Evolutionary conservation across 2,888 invertebrate species (phyloP).

Genomic region (Aphodius sticticus): DNA sequence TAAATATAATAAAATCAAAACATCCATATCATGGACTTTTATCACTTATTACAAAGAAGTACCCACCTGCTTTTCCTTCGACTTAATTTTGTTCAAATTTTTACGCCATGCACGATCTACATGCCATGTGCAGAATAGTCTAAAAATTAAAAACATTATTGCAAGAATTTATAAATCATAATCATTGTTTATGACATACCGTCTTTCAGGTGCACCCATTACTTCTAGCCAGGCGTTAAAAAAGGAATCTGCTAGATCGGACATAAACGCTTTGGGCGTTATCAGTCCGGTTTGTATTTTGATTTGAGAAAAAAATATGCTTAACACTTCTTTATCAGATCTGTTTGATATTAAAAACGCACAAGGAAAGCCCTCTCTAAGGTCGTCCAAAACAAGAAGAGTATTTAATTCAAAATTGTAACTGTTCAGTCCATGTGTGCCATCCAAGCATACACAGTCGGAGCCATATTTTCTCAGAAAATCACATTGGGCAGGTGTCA

Average conservation of each 20-base stretch:
- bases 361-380: constrained; percentile 25
- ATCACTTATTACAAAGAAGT: too few species aligned
- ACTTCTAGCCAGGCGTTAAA: constrained; percentile 24
- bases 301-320: constrained; percentile 24
- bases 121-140: neutral
- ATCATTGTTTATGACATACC: neutral
- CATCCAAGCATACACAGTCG: constrained; percentile 12
- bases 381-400: constrained; percentile 16
- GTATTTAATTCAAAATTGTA: constrained; percentile 27
- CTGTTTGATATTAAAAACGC: constrained; percentile 30
- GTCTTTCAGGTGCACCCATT: constrained; percentile 8
- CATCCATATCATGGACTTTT: too few species aligned
- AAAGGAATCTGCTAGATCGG: constrained; percentile 26
- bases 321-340: constrained; percentile 11
- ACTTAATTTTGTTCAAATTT: constrained; percentile 12
- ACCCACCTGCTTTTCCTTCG: neutral
- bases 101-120: neutral
- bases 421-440: constrained; percentile 7
- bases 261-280: constrained; percentile 29
- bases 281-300: constrained; percentile 22
- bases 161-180: neutral
- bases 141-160: neutral
- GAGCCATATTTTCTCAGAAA: constrained; percentile 9
- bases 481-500: neutral
- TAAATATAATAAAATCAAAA: neutral